Evolutionary conservation across 2,888 invertebrate genomes (phyloP).

Genomic region (Stenurella melanura): DNA sequence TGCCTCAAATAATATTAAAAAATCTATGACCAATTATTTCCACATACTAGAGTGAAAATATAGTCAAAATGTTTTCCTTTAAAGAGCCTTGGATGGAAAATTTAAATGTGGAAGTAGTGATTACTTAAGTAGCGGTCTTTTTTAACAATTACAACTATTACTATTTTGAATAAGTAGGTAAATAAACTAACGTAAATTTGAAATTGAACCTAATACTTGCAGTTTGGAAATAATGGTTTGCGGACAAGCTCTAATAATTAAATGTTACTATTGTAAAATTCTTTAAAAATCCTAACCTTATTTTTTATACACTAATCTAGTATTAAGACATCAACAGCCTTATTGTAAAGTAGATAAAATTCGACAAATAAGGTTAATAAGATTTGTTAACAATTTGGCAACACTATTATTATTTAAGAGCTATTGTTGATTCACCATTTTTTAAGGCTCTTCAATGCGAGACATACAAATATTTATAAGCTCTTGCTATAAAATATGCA

Average conservation of each 20-base stretch:
- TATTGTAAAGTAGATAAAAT: not conserved
- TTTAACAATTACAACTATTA: not conserved
- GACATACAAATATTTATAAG: not conserved
- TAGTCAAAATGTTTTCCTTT: no score
- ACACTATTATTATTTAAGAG: not conserved
- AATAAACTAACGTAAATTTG: not conserved
- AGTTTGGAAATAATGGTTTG: not conserved
- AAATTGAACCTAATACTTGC: not conserved
- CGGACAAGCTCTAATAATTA: not conserved
- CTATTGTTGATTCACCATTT: no score
- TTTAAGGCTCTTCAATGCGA: no score
- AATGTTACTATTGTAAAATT: not conserved
- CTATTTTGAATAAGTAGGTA: not conserved
- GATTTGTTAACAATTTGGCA: not conserved
- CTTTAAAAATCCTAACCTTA: slow-evolving; percentile 1
- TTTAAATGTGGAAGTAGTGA: no score
- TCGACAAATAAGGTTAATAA: not conserved
- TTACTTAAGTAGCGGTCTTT: no score
- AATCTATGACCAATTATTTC: no score
- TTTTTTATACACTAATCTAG: not conserved
- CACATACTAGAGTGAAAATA: no score
- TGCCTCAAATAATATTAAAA: no score
- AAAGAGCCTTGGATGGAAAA: no score
- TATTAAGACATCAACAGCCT: not conserved
- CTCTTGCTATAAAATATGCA: not conserved